Evolutionary conservation across 2,797 vertebrate species (phyloP).

Genomic region (Nannoperca australis): DNA sequence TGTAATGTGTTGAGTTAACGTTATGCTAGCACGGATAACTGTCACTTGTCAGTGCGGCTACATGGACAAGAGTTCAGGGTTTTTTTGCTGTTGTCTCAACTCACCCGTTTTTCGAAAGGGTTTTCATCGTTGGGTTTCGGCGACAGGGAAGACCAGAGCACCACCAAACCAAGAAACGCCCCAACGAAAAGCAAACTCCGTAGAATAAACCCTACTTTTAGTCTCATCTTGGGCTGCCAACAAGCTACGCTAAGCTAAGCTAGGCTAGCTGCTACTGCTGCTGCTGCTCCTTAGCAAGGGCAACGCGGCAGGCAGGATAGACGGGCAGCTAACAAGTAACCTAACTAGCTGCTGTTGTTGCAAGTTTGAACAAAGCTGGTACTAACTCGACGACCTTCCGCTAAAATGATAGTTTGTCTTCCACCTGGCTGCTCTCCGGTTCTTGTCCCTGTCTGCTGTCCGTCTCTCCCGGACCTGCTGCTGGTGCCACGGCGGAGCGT

Average conservation of each 20-base stretch:
- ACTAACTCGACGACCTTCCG: neutral
- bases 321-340: constrained; percentile 9
- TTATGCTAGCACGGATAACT: constrained; percentile 11
- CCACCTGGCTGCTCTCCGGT: neutral
- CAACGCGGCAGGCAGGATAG: constrained; percentile 8
- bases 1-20: neutral
- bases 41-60: neutral
- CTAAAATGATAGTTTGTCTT: neutral
- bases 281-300: neutral
- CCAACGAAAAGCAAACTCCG: constrained; percentile 90
- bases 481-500: too few relatives aligned
- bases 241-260: neutral
- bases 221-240: constrained; percentile 84
- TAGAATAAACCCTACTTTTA: constrained; percentile 92
- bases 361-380: neutral
- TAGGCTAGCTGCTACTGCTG: constrained; percentile 40
- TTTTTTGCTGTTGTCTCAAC: constrained; percentile 32
- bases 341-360: neutral
- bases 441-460: neutral
- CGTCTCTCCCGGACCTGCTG: neutral
- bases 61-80: too few relatives aligned
- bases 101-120: constrained; percentile 79
- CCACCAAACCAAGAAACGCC: constrained; percentile 90
- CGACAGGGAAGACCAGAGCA: constrained; percentile 92
- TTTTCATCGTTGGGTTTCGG: constrained; percentile 84